A percentile compares a stretch with the other conserved stretches of the same genome.
Conservation (phyloP, 2,113 vertebrate species). For the Cichladusa arquata region DNA sequence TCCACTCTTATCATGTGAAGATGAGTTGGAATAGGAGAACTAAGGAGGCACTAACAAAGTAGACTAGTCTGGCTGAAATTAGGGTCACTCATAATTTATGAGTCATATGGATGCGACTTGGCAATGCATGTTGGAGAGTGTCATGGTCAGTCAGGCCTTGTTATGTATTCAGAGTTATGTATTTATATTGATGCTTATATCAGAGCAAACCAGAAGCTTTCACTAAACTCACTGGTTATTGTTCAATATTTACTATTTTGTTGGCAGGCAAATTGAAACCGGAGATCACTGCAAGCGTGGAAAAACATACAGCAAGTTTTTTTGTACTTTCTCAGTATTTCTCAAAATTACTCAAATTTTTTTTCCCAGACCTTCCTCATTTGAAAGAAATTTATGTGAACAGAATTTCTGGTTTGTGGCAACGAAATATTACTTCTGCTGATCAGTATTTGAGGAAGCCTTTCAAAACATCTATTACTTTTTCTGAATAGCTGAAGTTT, state of each 20-base stretch:
- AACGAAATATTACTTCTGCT: background rate
- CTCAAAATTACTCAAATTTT: background rate
- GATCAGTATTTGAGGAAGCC: background rate
- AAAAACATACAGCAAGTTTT: background rate
- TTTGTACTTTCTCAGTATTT: background rate
- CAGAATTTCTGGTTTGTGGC: background rate
- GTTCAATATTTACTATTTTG: background rate
- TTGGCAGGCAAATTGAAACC: background rate
- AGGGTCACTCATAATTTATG: background rate
- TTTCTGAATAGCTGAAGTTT: background rate
- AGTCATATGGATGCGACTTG: background rate
- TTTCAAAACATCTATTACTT: background rate
- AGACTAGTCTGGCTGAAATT: background rate
- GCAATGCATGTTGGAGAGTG: background rate
- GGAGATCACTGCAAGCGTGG: background rate
- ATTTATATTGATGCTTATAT: background rate
- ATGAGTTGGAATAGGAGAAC: background rate
- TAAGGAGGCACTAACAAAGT: background rate
- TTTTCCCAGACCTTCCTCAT: background rate
- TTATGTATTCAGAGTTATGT: background rate
- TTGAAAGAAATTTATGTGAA: background rate
- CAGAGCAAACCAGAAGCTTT: background rate
- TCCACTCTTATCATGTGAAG: background rate
- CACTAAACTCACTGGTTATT: background rate
- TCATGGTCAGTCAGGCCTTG: background rate